Evolutionary conservation across 2,113 vertebrate genomes (phyloP), one percentile per base, ranked within the genome.

Genomic region (Erythrocercus mccallii): DNA sequence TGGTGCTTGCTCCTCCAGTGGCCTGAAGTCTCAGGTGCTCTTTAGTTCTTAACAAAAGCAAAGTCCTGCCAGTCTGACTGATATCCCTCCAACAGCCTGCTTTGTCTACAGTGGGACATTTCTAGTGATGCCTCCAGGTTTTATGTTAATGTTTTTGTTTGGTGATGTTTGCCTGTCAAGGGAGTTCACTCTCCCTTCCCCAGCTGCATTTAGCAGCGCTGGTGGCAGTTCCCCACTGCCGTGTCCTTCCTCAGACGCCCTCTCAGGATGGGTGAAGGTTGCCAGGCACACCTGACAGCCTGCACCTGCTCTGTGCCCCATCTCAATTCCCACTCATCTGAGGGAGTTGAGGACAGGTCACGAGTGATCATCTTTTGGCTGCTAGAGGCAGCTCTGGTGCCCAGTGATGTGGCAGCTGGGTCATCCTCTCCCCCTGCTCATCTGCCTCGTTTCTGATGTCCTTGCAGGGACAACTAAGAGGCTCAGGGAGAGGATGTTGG

Each of bases 111-210:
- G 33, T 35, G 42, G 53, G 38, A 17, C 15, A 4, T 64, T 89
- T 53, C 64, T 38, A 58, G 47, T 3, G 2, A 6, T 38, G 24
- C 30, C 31, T 84, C 19, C 48, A 45, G 40, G 45, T 88, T 61
- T 73, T 42, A 15, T 18, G 12, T 37, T 45, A 27, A 13, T 60
- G 35, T 45, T 80, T 74, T 22, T 21, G 9, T 68, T 81, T 51
- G 53, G 28, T 61, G 73, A 24, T 1, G 1, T 62, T 66, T 0
- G 0, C 27, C 48, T 7, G 4, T 31, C 4, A 0, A 10, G 51
- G 14, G 45, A 53, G 62, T 53, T 40, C 68, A 5, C 24, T 33
- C 24, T 22, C 15, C 3, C 0, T 57, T n/a, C 47, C 61, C 35
- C 2, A 1, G 44, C 76, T 56, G 38, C 27, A 6, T 64, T 65